Evolutionary conservation across 2,797 vertebrate species (phyloP), one percentile per base, ranked within the genome.

Genomic region (Rhinophrynus dorsalis): DNA sequence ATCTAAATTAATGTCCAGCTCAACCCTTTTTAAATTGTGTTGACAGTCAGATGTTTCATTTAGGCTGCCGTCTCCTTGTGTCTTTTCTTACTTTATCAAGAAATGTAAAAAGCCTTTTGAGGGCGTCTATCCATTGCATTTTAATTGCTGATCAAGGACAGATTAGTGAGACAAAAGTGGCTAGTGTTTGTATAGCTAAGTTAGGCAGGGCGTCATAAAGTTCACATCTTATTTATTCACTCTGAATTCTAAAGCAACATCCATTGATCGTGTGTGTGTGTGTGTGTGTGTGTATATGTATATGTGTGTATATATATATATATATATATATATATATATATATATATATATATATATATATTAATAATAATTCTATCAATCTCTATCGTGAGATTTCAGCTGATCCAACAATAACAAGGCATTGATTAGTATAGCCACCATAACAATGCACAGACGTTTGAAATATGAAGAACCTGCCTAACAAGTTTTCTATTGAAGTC

Each of bases 71-170:
- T 74, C 68, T 33, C 77, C 67, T 54, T 80, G 56, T 75, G 47
- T 69, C 73, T 78, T 52, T 26, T 30, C 38, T 47, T 40, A 71
- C 59, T 82, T 83, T 88, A 86, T 87, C 85, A 77, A 80, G 67
- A 78, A 85, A 79, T 77, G 81, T 79, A n/a, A n/a, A 11, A 83
- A 80, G 85, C 87, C 78, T 89, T 86, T 84, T 57, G 66, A 76
- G 79, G 83, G 85, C 85, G 84, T 86, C 88, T 83, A 82, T 85
- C 82, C 82, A 86, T 86, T 89, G 89, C 89, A 82, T 89, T 86
- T 84, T 90, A 90, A 93, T 91, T 90, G 91, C 88, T 91, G 92
- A 94, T 95, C 90, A 91, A 92, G 92, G 91, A 84, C 90, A 92
- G 91, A 92, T 94, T 91, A 92, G 89, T 76, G 79, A 88, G 84